Evolutionary conservation across 2,888 invertebrate species (phyloP).

Genomic region (Oscheius onirici): DNA sequence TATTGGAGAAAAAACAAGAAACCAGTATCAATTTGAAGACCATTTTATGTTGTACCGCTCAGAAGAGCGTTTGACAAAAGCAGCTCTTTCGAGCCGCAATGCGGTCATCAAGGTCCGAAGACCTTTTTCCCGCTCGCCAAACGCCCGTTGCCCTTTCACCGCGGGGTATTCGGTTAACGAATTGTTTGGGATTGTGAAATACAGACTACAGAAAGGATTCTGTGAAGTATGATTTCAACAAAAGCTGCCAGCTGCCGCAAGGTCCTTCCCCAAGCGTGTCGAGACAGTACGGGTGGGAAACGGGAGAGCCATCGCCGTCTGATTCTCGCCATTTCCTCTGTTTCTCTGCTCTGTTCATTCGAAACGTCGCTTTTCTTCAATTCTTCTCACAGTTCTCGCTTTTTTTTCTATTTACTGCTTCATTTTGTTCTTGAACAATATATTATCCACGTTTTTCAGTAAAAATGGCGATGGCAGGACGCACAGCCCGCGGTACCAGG

Average conservation of each 20-base stretch:
- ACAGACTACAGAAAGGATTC: slow-evolving; percentile 28
- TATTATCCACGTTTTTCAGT: too few relatives aligned
- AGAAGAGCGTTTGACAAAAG: slow-evolving; percentile 26
- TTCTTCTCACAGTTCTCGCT: neutral
- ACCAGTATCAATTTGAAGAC: too few relatives aligned
- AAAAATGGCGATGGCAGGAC: slow-evolving; percentile 69
- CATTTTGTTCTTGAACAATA: neutral
- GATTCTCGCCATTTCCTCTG: neutral
- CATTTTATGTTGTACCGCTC: slow-evolving; percentile 18
- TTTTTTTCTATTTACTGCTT: neutral
- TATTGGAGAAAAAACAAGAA: too few relatives aligned
- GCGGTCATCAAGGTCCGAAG: slow-evolving; percentile 29
- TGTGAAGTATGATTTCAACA: slow-evolving; percentile 26
- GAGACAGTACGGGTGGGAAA: neutral
- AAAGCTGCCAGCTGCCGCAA: neutral
- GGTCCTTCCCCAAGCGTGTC: neutral
- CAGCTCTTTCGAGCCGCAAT: slow-evolving; percentile 1
- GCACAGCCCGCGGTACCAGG: slow-evolving; percentile 76
- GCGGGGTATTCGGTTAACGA: slow-evolving; percentile 9
- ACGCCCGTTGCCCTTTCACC: slow-evolving; percentile 22
- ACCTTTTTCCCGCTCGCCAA: slow-evolving; percentile 29
- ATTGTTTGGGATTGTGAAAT: slow-evolving; percentile 24
- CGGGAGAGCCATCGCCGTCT: neutral
- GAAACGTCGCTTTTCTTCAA: neutral
- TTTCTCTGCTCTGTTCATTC: neutral